phyloP scores from a whole-genome alignment of 2,888 invertebrate genomes.

The Polydrusus tereticollis region DNA sequence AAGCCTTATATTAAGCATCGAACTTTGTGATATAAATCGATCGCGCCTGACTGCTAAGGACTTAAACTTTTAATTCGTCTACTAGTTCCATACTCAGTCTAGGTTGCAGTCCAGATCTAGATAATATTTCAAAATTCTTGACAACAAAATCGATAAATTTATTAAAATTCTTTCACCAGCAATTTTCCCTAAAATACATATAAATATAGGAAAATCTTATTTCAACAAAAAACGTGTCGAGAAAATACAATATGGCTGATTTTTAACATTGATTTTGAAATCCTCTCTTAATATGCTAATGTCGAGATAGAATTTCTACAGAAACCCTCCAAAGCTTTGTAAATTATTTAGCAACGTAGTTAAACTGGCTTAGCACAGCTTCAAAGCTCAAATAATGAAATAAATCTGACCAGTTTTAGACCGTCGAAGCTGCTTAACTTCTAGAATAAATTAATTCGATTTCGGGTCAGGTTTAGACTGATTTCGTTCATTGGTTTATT shows the following conservation, averaged over 20 bases:
- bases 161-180: too few species aligned
- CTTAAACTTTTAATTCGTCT: neutral
- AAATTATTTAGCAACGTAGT: conserved; percentile 31
- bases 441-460: conserved; percentile 45
- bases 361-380: conserved; percentile 38
- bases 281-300: too few species aligned
- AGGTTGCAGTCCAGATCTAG: too few species aligned
- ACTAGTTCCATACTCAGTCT: neutral
- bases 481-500: conserved; percentile 39
- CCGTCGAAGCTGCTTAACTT: conserved; percentile 44
- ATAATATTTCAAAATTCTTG: too few species aligned
- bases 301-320: neutral
- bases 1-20: conserved; percentile 34
- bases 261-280: too few species aligned
- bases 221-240: too few species aligned
- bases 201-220: too few species aligned
- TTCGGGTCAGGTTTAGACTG: conserved; percentile 42
- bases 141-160: too few species aligned
- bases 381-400: conserved; percentile 41
- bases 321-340: conserved; percentile 3
- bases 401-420: conserved; percentile 41
- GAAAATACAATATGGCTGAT: too few species aligned
- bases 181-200: too few species aligned
- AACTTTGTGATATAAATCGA: conserved; percentile 45
- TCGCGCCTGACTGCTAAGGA: neutral